A percentile compares a stretch with the other conserved stretches of the same genome.
Evolutionary conservation across 2,888 invertebrate species (phyloP).

Genomic region (Apomyelois bistriatella): DNA sequence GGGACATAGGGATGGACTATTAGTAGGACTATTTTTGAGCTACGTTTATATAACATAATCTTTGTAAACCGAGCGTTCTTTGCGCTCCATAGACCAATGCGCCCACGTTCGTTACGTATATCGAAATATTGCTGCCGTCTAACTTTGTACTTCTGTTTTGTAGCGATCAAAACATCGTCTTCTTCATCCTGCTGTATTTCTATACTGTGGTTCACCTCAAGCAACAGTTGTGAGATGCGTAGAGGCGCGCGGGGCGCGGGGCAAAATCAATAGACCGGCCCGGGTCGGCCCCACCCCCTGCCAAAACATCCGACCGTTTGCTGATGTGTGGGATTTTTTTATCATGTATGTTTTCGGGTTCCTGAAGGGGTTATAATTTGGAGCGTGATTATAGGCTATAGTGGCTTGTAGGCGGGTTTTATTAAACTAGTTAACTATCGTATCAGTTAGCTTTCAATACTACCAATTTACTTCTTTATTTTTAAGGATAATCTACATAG

Average conservation of each 20-base stretch:
- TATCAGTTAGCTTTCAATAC: no score
- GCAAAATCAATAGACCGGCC: slow-evolving; percentile 70
- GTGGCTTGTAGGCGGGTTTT: not conserved
- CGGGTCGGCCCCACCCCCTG: slow-evolving; percentile 48
- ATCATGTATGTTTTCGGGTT: slow-evolving; percentile 35
- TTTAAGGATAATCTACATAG: no score
- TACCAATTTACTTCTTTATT: no score
- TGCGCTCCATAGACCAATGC: no score
- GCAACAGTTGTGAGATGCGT: slow-evolving; percentile 77
- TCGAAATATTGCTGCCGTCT: no score
- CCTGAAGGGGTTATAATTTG: slow-evolving; percentile 23
- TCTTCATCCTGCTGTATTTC: slow-evolving; percentile 17
- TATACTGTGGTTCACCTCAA: slow-evolving; percentile 42
- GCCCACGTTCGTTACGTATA: no score
- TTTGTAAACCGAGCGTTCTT: no score
- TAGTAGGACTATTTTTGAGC: no score
- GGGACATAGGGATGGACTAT: no score
- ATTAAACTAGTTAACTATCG: not conserved
- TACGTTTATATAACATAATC: no score
- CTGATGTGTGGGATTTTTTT: slow-evolving; percentile 56
- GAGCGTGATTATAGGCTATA: slow-evolving; percentile 1
- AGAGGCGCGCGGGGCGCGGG: slow-evolving; percentile 41
- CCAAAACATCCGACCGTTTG: slow-evolving; percentile 38
- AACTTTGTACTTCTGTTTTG: not conserved
- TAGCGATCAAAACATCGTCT: slow-evolving; percentile 1